Percentiles rank a stretch among this genome's conserved stretches.
phyloP scores from a whole-genome alignment of 2,113 vertebrate species.

The Oreochromis tanganicae region DNA sequence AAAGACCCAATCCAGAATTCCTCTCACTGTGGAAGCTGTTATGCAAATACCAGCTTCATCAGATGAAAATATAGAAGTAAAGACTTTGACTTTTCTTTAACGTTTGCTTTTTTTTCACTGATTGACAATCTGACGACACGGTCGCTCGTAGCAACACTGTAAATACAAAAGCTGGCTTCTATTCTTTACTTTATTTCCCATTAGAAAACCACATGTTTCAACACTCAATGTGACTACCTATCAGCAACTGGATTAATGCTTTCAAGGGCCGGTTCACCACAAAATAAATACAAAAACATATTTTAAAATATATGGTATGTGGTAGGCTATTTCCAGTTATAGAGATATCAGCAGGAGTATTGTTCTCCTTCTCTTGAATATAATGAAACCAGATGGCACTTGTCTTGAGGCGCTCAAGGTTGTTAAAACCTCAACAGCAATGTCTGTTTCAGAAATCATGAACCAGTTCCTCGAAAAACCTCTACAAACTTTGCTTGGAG shows the following conservation, averaged over 20 bases:
- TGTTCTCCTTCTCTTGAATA: background rate
- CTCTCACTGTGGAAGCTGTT: background rate
- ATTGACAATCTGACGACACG: background rate
- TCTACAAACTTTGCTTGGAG: background rate
- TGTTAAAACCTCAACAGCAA: background rate
- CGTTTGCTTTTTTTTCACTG: background rate
- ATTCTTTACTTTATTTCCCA: background rate
- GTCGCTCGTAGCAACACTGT: background rate
- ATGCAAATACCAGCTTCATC: background rate
- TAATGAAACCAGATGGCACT: background rate
- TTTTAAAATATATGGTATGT: background rate
- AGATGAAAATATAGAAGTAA: background rate
- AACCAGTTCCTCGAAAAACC: background rate
- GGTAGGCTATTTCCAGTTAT: background rate
- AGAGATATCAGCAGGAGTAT: background rate
- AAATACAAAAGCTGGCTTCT: constrained; percentile 9
- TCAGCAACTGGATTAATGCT: constrained; percentile 14
- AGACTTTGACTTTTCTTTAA: background rate
- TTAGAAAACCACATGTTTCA: background rate
- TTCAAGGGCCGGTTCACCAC: background rate
- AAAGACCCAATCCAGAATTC: constrained; percentile 38
- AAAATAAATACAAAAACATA: background rate
- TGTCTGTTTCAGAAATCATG: background rate
- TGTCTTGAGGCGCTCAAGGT: background rate
- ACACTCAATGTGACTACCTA: background rate